Conservation (phyloP, 2,113 vertebrate species). For the Pseudolaguvia tuberculata region DNA sequence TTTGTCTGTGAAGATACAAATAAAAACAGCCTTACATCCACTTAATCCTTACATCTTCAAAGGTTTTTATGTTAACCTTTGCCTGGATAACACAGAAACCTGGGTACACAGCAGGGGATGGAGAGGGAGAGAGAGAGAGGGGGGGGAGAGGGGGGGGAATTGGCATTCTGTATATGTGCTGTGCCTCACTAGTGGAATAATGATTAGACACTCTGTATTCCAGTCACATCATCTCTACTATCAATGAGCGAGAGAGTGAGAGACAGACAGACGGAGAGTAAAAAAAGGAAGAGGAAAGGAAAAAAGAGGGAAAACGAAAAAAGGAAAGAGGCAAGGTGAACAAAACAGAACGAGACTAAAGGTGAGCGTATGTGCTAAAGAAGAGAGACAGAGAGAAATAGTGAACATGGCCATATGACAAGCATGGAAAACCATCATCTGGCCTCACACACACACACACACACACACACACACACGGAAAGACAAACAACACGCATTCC, state of each 20-base stretch:
- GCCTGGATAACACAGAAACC: constrained; percentile 55
- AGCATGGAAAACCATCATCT: constrained; percentile 50
- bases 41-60: constrained; percentile 37
- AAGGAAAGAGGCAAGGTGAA: constrained; percentile 33
- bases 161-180: constrained; percentile 69
- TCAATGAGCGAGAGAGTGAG: constrained; percentile 64
- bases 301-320: constrained; percentile 4
- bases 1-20: not conserved
- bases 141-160: constrained; percentile 52
- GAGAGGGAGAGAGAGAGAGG: constrained; percentile 5
- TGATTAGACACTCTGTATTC: constrained; percentile 75
- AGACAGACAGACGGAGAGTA: constrained; percentile 49
- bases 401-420: constrained; percentile 34
- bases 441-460: constrained; percentile 31
- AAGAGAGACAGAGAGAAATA: constrained; percentile 29
- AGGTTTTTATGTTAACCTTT: constrained; percentile 59
- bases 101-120: constrained; percentile 31
- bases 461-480: constrained; percentile 15
- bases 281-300: not conserved
- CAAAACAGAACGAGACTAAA: constrained; percentile 22
- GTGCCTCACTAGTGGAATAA: constrained; percentile 69
- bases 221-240: constrained; percentile 70
- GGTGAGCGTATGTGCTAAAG: not conserved
- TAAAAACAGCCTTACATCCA: not conserved
- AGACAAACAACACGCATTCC: constrained; percentile 9